Conservation (phyloP, 1,140 invertebrate species). For the Cyrtorhinus lividipennis region DNA sequence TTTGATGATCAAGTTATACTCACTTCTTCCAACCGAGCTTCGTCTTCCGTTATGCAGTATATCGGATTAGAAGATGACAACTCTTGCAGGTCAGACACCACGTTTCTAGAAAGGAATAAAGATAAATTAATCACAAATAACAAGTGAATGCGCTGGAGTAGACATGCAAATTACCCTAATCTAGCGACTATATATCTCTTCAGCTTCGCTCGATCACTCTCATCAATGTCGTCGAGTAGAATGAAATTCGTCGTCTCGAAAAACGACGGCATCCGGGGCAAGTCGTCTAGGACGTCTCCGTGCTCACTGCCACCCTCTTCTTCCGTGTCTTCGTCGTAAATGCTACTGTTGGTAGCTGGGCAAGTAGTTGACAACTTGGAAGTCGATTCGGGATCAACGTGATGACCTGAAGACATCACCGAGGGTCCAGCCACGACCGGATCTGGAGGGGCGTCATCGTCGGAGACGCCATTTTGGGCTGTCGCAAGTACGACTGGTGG, state of each 20-base stretch:
- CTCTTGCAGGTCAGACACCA: not conserved
- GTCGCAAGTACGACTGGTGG: too few species aligned
- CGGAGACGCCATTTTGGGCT: not conserved
- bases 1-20: too few species aligned
- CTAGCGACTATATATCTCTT: conserved; percentile 23
- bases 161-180: conserved; percentile 23
- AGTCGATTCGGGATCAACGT: too few species aligned
- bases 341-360: not conserved
- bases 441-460: too few species aligned
- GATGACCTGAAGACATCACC: too few species aligned
- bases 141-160: too few species aligned
- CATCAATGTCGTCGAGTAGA: conserved; percentile 13
- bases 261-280: conserved; percentile 6
- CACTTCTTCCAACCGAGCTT: not conserved
- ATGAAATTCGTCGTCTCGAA: conserved; percentile 10
- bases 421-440: too few species aligned
- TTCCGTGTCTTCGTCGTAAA: conserved; percentile 23
- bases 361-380: too few species aligned
- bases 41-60: not conserved
- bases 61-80: not conserved
- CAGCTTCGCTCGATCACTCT: conserved; percentile 11
- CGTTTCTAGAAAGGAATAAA: not conserved
- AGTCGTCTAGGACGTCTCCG: not conserved
- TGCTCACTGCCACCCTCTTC: conserved; percentile 11
- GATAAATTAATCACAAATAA: conserved; percentile 7